phyloP scores from a whole-genome alignment of 2,888 invertebrate genomes.

The Gymnoscelis rufifasciata region DNA sequence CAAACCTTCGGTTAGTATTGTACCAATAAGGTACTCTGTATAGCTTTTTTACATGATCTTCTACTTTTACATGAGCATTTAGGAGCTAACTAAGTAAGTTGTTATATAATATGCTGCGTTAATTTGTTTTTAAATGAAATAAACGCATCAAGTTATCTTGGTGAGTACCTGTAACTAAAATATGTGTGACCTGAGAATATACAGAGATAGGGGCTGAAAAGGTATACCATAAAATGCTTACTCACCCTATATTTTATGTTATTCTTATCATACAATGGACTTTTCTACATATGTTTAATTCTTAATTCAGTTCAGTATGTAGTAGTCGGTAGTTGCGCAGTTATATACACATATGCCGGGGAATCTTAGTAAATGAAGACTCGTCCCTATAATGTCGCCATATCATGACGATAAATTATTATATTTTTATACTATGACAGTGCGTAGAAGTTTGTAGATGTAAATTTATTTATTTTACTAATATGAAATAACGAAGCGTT shows the following conservation, averaged over 20 bases:
- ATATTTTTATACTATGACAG: slow-evolving; percentile 13
- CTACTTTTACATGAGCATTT: slow-evolving; percentile 16
- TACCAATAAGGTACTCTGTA: slow-evolving; percentile 28
- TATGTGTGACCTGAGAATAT: no score
- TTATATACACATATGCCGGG: no score
- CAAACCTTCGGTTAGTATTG: slow-evolving; percentile 33
- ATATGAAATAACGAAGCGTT: slow-evolving; percentile 7
- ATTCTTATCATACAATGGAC: no score
- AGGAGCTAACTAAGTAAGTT: slow-evolving; percentile 4
- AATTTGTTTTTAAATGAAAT: no score
- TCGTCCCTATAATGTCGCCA: slow-evolving; percentile 3
- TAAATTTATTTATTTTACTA: slow-evolving; percentile 18
- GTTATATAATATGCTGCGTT: no score
- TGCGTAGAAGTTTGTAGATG: slow-evolving; percentile 2
- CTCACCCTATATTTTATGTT: no score
- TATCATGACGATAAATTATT: slow-evolving; percentile 9
- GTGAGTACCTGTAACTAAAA: no score
- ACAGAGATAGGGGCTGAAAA: no score
- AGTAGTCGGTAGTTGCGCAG: slow-evolving; percentile 1
- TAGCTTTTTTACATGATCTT: slow-evolving; percentile 26
- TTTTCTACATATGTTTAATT: not conserved
- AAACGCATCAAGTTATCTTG: no score
- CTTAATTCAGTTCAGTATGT: not conserved
- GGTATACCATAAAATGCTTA: no score
- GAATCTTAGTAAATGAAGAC: no score